These are phyloP conservation scores for Idaea dimidiata DNA, from an alignment of 2,888 invertebrate species.

Conservation along the genomic window DNA sequence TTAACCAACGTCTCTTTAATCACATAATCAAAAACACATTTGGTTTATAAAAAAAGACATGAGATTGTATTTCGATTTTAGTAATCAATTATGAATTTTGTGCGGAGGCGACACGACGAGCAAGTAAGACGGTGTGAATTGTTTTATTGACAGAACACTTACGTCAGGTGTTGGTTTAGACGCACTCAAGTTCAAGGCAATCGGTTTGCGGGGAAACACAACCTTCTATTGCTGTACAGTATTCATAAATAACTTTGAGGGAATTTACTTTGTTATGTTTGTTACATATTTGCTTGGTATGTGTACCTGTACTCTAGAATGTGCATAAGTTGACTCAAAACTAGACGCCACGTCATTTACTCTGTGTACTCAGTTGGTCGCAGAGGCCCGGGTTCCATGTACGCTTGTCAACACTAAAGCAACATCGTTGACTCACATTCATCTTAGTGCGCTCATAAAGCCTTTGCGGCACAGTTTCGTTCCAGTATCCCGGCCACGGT, in stretches of 20 bases:
- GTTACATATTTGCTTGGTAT: slow-evolving; percentile 20
- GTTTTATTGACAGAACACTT: slow-evolving; percentile 66
- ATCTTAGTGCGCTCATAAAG: slow-evolving; percentile 41
- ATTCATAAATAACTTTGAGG: slow-evolving; percentile 9
- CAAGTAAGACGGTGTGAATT: slow-evolving; percentile 56
- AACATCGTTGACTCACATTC: slow-evolving; percentile 60
- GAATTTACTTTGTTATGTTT: slow-evolving; percentile 13
- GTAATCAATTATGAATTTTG: slow-evolving; percentile 34
- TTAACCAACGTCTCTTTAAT: background rate
- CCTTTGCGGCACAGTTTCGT: slow-evolving; percentile 25
- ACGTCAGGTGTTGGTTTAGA: slow-evolving; percentile 59
- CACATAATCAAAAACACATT: slow-evolving; percentile 8
- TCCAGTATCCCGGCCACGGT: slow-evolving; percentile 25
- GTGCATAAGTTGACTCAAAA: slow-evolving; percentile 16
- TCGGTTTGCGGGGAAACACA: slow-evolving; percentile 24
- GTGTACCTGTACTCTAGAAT: slow-evolving; percentile 13
- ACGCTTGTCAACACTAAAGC: slow-evolving; percentile 44
- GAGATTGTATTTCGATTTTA: slow-evolving; percentile 22
- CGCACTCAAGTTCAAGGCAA: slow-evolving; percentile 71
- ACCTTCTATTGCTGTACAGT: slow-evolving; percentile 18
- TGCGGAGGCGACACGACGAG: slow-evolving; percentile 46
- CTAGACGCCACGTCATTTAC: slow-evolving; percentile 27
- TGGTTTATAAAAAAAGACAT: slow-evolving; percentile 19
- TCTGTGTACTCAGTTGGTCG: slow-evolving; percentile 59
- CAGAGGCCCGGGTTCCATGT: slow-evolving; percentile 50